Evolutionary conservation across 2,797 vertebrate genomes (phyloP).

Genomic region (Oreortyx pictus): DNA sequence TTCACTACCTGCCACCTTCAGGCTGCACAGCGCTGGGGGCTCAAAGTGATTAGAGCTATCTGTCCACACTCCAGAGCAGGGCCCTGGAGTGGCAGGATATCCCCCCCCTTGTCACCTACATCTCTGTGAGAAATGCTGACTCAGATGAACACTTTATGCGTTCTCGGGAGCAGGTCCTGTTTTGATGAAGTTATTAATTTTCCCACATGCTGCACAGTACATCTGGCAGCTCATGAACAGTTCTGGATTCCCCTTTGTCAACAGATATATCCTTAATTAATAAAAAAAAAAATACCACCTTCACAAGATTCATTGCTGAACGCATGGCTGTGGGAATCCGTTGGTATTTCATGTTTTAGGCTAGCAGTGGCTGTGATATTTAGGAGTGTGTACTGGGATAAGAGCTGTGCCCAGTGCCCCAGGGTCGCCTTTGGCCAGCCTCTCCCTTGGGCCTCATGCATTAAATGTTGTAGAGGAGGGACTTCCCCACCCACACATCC

Average conservation of each 20-base stretch:
- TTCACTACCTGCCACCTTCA: neutral
- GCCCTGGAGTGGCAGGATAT: neutral
- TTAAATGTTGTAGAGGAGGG: accelerated
- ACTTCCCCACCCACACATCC: neutral
- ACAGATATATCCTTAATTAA: neutral
- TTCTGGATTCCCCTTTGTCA: neutral
- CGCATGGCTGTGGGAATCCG: neutral
- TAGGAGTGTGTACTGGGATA: neutral
- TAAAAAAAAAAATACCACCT: neutral
- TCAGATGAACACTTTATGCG: accelerated
- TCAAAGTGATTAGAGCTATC: accelerated
- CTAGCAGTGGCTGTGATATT: neutral
- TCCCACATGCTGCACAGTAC: neutral
- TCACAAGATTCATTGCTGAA: neutral
- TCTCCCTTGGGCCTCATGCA: neutral
- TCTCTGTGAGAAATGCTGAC: neutral
- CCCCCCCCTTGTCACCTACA: neutral
- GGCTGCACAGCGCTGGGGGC: neutral
- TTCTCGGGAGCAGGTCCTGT: neutral
- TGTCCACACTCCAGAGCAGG: neutral
- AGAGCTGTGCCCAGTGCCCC: neutral
- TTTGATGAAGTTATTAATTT: neutral
- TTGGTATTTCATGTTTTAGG: neutral
- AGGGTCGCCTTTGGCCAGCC: neutral
- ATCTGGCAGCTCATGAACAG: neutral